Percentiles rank a stretch among this genome's conserved stretches.
phyloP scores from a whole-genome alignment of 2,888 invertebrate species.

The Euzophera pinguis region DNA sequence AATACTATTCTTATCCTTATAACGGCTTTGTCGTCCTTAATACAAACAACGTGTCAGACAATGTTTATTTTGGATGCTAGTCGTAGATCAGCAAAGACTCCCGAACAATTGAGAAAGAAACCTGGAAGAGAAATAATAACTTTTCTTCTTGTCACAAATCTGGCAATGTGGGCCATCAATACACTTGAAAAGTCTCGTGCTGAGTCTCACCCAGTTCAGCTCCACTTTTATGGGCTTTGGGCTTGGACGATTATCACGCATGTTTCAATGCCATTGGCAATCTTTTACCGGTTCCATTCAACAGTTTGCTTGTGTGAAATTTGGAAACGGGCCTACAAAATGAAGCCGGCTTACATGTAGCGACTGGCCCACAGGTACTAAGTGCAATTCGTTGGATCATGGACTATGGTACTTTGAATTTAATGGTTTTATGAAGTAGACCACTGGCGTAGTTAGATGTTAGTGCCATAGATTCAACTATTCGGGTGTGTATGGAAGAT shows the following conservation, averaged over 20 bases:
- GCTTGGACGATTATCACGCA: conserved; percentile 98
- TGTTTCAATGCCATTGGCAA: conserved; percentile 94
- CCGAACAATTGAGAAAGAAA: conserved; percentile 90
- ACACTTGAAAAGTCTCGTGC: conserved; percentile 94
- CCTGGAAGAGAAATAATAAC: conserved; percentile 97
- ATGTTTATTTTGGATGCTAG: conserved; percentile 96
- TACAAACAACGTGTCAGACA: conserved; percentile 94
- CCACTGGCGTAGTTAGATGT: conserved; percentile 46
- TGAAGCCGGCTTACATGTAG: conserved; percentile 92
- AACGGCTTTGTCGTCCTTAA: conserved; percentile 90
- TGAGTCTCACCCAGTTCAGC: conserved; percentile 94
- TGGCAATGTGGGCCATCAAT: conserved; percentile 97
- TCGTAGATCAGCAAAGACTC: conserved; percentile 88
- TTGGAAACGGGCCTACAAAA: conserved; percentile 97
- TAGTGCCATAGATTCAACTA: conserved; percentile 66
- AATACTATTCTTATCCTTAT: conserved; percentile 90
- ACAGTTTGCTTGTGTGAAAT: conserved; percentile 97
- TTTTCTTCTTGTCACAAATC: conserved; percentile 92
- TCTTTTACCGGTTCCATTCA: conserved; percentile 96
- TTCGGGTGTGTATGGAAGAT: conserved; percentile 22
- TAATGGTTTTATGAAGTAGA: conserved; percentile 38
- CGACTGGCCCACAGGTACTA: conserved; percentile 61
- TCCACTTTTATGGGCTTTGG: conserved; percentile 95
- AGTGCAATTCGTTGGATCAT: conserved; percentile 35
- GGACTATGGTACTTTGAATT: conserved; percentile 50